phyloP scores from a whole-genome alignment of 1,140 invertebrate species.

The Magallana gigas region DNA sequence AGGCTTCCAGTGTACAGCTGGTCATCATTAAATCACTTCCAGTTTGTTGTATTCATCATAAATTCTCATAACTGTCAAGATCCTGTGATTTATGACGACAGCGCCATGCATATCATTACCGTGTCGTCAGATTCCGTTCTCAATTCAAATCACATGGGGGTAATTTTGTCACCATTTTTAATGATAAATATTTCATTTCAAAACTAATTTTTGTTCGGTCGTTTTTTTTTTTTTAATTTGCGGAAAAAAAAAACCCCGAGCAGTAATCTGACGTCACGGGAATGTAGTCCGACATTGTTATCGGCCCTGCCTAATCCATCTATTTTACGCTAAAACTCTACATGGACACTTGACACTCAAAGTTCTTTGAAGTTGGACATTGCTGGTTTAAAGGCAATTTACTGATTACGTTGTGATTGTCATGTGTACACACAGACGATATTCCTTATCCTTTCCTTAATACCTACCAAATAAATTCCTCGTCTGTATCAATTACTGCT shows the following conservation, averaged over 20 bases:
- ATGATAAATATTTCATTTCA: no score
- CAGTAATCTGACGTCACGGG: not conserved
- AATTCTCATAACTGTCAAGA: constrained; percentile 36
- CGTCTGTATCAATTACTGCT: constrained; percentile 33
- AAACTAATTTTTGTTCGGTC: no score
- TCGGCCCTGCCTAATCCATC: not conserved
- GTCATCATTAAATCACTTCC: constrained; percentile 37
- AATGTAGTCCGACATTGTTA: constrained; percentile 1
- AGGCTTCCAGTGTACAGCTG: constrained; percentile 16
- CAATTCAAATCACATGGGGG: not conserved
- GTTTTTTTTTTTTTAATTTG: no score
- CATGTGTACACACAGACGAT: constrained; percentile 29
- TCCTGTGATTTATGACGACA: constrained; percentile 18
- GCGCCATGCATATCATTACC: constrained; percentile 23
- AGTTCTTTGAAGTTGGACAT: constrained; percentile 33
- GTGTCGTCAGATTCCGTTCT: not conserved
- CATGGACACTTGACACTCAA: constrained; percentile 25
- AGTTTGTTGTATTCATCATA: constrained; percentile 38
- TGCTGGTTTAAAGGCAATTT: constrained; percentile 37
- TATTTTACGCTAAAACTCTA: constrained; percentile 26
- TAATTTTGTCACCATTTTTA: no score
- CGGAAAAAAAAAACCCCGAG: not conserved
- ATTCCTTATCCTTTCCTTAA: constrained; percentile 29
- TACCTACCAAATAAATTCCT: constrained; percentile 32
- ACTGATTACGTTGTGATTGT: constrained; percentile 33